Base-by-base conservation (phyloP, 2,113 vertebrate genomes). In the Otus sunia region DNA sequence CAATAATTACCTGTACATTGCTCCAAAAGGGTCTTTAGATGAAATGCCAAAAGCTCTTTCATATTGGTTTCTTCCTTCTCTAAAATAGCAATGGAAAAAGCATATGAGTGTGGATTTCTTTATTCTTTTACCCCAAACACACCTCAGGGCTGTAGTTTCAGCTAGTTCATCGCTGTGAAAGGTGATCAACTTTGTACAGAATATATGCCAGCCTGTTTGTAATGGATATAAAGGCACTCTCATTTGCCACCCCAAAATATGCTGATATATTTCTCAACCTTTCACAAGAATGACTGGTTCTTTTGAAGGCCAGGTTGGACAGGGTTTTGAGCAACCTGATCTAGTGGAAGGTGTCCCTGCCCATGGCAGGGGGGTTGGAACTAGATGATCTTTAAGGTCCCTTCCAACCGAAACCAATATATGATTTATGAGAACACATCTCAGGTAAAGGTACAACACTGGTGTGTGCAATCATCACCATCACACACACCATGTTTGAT, bases 31-130 rank as follows among this genome's bases (percentile, higher is more conserved):
- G 27, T 99, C 98, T 20, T 97, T 58, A 0, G 98, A 98, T 50
- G 91, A 96, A 43, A 98, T 66, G 3, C 99, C 98, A 62, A 99
- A 99, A 7, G 98, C 98, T 96, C 95, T 98, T 92, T 97, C 93
- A 66, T 99, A 98, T 81, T 99, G 99, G 94, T 98, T 99, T 91
- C 41, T 97, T 39, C 99, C 99, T 75, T 99, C 98, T 82, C 99
- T 99, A 88, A 16, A 86, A 96, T 3, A 27, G 14, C 11, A 95
- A 75, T 17, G 47, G 43, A 84, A 81, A 87, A 88, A 15, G 10
- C 29, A 39, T 45, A 7, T 32, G 12, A 80, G 25, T 7, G 15
- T 69, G 36, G 36, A 64, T 84, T 68, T 77, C 7, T 86, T 34
- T 34, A 60, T 76, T 88, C 13, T 78, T 89, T 76, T 26, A 77